Percentiles rank a stretch among this genome's conserved stretches.
phyloP scores from a whole-genome alignment of 2,888 invertebrate species.

The Agrotis exclamationis region DNA sequence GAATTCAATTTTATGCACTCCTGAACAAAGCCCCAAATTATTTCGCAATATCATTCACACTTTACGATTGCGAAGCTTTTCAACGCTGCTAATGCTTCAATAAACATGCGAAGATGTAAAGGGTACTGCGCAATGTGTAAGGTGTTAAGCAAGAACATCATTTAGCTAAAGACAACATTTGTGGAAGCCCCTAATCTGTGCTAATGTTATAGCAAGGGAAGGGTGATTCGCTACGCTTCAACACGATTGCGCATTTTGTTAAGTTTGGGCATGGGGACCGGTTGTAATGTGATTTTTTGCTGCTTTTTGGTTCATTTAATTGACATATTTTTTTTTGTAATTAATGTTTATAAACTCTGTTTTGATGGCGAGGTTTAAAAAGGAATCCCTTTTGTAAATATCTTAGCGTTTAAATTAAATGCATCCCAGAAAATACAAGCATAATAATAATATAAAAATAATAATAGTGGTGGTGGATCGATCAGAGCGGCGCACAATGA shows the following conservation, averaged over 20 bases:
- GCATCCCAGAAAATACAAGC: not conserved
- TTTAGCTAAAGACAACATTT: constrained; percentile 71
- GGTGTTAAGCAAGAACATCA: constrained; percentile 60
- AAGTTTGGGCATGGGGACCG: constrained; percentile 48
- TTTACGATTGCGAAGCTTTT: constrained; percentile 61
- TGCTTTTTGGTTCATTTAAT: constrained; percentile 37
- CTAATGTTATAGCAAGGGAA: constrained; percentile 75
- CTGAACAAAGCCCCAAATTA: constrained; percentile 58
- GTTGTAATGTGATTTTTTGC: constrained; percentile 53
- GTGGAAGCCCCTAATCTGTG: constrained; percentile 75
- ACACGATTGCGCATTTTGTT: constrained; percentile 76
- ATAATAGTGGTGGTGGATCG: too few species aligned
- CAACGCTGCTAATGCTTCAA: constrained; percentile 66
- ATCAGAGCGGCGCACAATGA: too few species aligned
- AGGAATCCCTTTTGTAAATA: not conserved
- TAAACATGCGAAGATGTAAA: constrained; percentile 53
- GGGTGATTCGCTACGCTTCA: constrained; percentile 83
- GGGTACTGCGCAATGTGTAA: constrained; percentile 64
- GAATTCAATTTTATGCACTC: constrained; percentile 80
- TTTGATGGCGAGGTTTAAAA: not conserved
- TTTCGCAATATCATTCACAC: constrained; percentile 65
- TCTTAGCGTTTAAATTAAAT: not conserved
- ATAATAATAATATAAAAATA: constrained; percentile 20
- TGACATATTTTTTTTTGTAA: constrained; percentile 46
- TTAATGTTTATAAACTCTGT: constrained; percentile 34